Percentiles rank a stretch among this genome's conserved stretches.
Evolutionary conservation across 37 sponge, comb jelly and placozoan species (phyloP).

Genomic region (Eunapius fragilis): DNA sequence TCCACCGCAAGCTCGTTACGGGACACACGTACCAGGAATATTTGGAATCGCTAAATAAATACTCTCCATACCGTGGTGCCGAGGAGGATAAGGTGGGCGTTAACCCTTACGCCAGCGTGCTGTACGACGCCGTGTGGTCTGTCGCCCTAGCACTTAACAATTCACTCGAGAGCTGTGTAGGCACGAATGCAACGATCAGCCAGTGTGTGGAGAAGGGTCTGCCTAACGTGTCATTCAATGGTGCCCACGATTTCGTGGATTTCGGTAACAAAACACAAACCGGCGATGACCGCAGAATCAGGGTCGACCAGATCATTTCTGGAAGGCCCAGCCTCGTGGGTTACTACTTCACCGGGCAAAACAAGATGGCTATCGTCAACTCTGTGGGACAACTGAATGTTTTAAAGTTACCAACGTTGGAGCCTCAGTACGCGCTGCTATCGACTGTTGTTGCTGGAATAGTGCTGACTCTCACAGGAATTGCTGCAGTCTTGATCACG

Average conservation of each 20-base stretch:
- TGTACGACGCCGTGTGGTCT: constrained; percentile 21
- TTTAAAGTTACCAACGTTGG: neutral
- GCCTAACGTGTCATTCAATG: neutral
- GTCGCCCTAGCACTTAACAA: constrained; percentile 10
- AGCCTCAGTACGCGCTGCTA: neutral
- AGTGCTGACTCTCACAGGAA: neutral
- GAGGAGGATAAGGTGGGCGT: neutral
- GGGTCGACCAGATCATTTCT: constrained; percentile 10
- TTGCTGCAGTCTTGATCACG: neutral
- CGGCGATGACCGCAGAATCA: neutral
- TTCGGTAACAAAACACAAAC: neutral
- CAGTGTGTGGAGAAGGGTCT: constrained; percentile 10
- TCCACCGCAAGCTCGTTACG: neutral
- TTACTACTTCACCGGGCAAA: neutral
- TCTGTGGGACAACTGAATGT: neutral
- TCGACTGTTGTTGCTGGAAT: neutral
- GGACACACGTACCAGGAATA: neutral
- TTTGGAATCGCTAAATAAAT: neutral
- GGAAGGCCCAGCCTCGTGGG: constrained; percentile 1
- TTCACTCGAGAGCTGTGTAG: neutral
- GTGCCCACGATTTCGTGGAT: neutral
- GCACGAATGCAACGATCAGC: neutral
- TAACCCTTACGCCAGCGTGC: constrained; percentile 1
- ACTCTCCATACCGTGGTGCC: neutral
- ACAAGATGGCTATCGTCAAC: neutral